These are phyloP conservation scores for Perizoma flavofasciatum DNA, from an alignment of 2,888 invertebrate species.

Conservation along the genomic window DNA sequence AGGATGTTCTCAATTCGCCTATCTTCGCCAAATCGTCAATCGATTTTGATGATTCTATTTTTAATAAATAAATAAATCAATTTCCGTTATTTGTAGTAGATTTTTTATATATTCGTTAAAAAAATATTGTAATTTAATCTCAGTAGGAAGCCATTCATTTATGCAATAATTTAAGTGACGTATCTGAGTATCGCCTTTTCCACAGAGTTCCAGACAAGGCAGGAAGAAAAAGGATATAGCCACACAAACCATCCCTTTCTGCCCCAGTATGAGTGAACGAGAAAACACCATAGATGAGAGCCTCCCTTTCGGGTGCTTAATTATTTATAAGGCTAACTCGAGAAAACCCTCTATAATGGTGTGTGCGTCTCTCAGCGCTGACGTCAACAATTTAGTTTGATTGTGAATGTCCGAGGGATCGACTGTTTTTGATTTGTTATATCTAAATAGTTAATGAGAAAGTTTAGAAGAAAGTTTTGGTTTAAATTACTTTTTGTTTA, in stretches of 20 bases:
- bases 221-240: slow-evolving; percentile 3
- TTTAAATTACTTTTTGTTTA: not conserved
- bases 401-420: not conserved
- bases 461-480: slow-evolving; percentile 4
- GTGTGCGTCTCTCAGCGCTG: slow-evolving; percentile 2
- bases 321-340: slow-evolving; percentile 8
- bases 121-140: too few relatives aligned
- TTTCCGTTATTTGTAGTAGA: too few relatives aligned
- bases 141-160: too few relatives aligned
- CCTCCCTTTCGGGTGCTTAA: slow-evolving; percentile 9
- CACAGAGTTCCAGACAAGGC: not conserved
- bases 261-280: not conserved
- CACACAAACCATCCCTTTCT: slow-evolving; percentile 6
- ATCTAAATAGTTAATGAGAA: not conserved
- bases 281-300: not conserved
- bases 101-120: too few relatives aligned
- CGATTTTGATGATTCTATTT: too few relatives aligned
- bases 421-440: slow-evolving; percentile 5
- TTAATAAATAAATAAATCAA: too few relatives aligned
- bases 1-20: too few relatives aligned
- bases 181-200: too few relatives aligned
- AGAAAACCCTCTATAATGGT: slow-evolving; percentile 13
- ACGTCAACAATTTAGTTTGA: not conserved
- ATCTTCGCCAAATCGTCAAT: too few relatives aligned
- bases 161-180: too few relatives aligned